Evolutionary conservation across 2,888 invertebrate species (phyloP), one percentile per base, ranked within the genome.

Genomic region (Drosophila neutralis): DNA sequence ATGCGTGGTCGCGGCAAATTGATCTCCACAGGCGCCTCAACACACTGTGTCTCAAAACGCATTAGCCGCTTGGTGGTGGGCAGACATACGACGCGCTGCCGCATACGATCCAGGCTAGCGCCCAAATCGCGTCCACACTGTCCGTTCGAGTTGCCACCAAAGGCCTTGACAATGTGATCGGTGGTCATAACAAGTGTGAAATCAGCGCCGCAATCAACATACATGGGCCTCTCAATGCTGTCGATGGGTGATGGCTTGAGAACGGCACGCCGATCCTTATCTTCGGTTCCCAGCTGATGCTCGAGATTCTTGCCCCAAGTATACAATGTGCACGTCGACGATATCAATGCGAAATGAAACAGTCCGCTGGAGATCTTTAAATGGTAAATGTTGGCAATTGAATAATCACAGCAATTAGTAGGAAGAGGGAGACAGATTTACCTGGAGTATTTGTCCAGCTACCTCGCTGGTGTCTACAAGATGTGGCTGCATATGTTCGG

Each of bases 291-390:
- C 62, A 98, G 93, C 92, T 98, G 98, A 40, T 98, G 98, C 91
- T 98, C 98, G 73, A 97, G 95, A 93, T 97, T 98, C 74, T 97
- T 95, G 2, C 98, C 98, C 97, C 98, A 98, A 0, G 96, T 95
- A 85, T 96, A 97, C 2, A 97, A 92, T 10, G 95, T 94, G 7
- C 97, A 97, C 60, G 95, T 94, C 61, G 95, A 95, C 49, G 96
- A 96, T 57, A 97, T 91, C 59, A 97, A 92, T 48, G 96, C 95
- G 45, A 96, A 96, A 92, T 98, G 98, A 90, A 97, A 96, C 93
- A 97, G 96, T 1, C 98, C 98, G 67, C 96, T 96, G 49, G 96
- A 94, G 73, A 95, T 91, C 94, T 92, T 31, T 15, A 54, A 61
- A 58, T 4, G 45, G 1, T 8, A 10, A n/a, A 18, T 11, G 15